phyloP scores from a whole-genome alignment of 2,113 vertebrate genomes.

The Athene cunicularia region DNA sequence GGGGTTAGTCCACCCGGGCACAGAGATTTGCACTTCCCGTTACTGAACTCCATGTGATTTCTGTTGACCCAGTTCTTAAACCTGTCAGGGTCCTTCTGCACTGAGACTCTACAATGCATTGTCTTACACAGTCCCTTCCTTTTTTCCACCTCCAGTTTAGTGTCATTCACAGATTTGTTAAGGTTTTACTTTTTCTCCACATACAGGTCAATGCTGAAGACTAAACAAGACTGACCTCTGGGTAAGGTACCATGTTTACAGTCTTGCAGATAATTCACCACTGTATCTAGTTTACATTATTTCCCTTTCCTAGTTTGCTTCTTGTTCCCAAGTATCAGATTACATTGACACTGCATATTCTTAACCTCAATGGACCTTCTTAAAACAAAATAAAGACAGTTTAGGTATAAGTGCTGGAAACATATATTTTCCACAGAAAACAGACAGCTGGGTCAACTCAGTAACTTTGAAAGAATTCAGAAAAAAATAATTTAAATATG shows the following conservation, averaged over 20 bases:
- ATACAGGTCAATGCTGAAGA: accelerated
- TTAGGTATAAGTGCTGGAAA: not conserved
- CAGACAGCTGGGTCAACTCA: not conserved
- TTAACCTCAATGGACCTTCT: not conserved
- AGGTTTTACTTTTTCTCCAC: not conserved
- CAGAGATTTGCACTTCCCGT: not conserved
- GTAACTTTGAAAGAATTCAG: not conserved
- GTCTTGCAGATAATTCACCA: not conserved
- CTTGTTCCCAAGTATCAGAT: not conserved
- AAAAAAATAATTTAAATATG: not conserved
- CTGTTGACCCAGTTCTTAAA: not conserved
- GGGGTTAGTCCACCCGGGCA: not conserved
- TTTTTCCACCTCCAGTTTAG: not conserved
- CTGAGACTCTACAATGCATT: not conserved
- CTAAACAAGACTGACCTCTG: not conserved
- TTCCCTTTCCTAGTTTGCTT: not conserved
- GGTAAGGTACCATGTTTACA: not conserved
- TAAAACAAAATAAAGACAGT: not conserved
- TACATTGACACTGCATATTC: not conserved
- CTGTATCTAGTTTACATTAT: not conserved
- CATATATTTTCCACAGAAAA: not conserved
- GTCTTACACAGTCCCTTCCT: not conserved
- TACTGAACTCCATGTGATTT: not conserved
- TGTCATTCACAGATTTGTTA: not conserved
- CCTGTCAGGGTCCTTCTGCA: not conserved